phyloP scores from a whole-genome alignment of 2,113 vertebrate genomes.

The Nematolebias whitei region DNA sequence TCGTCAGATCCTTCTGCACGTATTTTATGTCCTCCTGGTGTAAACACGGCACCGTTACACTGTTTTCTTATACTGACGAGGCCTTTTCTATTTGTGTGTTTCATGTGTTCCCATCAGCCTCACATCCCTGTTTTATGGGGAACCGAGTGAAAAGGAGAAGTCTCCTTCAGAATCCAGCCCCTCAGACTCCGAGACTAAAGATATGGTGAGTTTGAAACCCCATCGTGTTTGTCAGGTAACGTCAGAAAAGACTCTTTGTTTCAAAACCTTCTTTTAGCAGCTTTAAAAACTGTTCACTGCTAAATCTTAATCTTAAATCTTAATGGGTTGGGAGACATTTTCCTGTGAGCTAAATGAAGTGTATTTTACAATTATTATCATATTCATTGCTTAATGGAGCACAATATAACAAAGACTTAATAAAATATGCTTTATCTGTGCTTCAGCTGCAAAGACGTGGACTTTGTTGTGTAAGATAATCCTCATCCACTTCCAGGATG shows the following conservation, averaged over 20 bases:
- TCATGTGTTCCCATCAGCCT: slow-evolving; percentile 77
- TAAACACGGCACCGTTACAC: neutral
- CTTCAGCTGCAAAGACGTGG: no score
- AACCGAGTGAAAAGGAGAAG: slow-evolving; percentile 95
- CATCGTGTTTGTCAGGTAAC: neutral
- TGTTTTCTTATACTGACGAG: neutral
- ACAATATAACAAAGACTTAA: neutral
- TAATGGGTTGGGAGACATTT: neutral
- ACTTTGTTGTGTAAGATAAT: neutral
- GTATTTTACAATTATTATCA: neutral
- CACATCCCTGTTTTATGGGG: slow-evolving; percentile 94
- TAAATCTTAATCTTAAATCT: no score
- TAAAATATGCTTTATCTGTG: neutral
- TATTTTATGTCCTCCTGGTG: slow-evolving; percentile 7
- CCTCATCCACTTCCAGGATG: no score
- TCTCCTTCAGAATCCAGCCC: slow-evolving; percentile 91
- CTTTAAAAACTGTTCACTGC: no score
- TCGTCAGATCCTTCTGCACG: slow-evolving; percentile 18
- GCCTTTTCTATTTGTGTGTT: slow-evolving; percentile 2
- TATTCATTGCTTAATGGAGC: neutral
- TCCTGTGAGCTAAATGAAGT: neutral
- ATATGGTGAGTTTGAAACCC: slow-evolving; percentile 79
- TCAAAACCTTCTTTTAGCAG: neutral
- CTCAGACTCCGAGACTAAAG: slow-evolving; percentile 87
- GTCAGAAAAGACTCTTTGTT: neutral